Evolutionary conservation across 2,888 invertebrate species (phyloP), one percentile per base, ranked within the genome.

Genomic region (Ormyrus rosae): DNA sequence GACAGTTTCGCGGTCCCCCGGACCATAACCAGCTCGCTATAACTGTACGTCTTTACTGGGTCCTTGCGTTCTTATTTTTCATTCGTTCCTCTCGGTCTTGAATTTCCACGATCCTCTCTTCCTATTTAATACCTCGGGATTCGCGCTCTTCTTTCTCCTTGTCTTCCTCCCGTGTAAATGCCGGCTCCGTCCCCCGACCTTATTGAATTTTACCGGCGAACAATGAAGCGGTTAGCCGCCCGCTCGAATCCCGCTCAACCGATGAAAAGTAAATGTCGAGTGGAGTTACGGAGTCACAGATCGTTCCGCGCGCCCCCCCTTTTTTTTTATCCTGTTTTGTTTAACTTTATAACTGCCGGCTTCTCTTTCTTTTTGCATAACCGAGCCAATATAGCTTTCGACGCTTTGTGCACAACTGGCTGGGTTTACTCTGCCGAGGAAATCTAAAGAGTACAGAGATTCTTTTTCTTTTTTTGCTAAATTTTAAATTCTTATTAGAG

Each of bases 1-100:
- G 83, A 79, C 84, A 85, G 84, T 83, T 85, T 73, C 79, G 80
- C 53, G 77, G 63, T 75, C 19, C 75, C 75, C 53, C 11, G 19
- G 10, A 4, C 19, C 69, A 56, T 63, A 63, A 13, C 56, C 65
- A 58, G 69, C 46, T 64, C 65, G 60, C 58, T 48, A 50, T 58
- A 46, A 46, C 68, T 68, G 11, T 68, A 58, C 67, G 19, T 46
- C 19, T 69, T 34, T 53, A 63, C 80, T 65, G 55, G 64, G 13
- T 60, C 48, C 48, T 61, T 75, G 55, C 11, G 34, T 58, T 74
- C 67, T 73, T 60, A 65, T 70, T 56, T 74, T 51, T 56, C 73
- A 67, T 71, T 67, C 71, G 50, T 50, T 68, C 58, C 10, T 45
- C 46, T 64, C 3, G 10, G n/a, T 63, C 61, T 64, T 34, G 34